A percentile compares a stretch with the other conserved stretches of the same genome.
phyloP scores from a whole-genome alignment of 1,140 invertebrate species.

The Rhagoletis pomonella region DNA sequence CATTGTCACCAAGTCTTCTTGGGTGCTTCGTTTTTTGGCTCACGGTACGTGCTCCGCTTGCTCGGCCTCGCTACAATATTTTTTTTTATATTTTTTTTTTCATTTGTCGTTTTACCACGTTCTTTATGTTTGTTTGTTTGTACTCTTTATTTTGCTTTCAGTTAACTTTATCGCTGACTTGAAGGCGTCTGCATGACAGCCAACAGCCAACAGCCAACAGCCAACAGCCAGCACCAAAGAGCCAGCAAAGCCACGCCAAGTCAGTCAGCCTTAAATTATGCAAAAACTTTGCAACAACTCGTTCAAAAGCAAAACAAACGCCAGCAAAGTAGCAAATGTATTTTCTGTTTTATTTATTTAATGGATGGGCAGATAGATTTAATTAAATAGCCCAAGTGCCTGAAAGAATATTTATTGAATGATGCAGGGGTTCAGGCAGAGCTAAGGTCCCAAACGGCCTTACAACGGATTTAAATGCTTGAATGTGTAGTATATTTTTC shows the following conservation, averaged over 20 bases:
- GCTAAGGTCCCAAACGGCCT: background rate
- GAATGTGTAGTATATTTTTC: no score
- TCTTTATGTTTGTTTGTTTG: conserved; percentile 30
- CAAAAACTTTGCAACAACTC: conserved; percentile 43
- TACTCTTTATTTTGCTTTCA: conserved; percentile 39
- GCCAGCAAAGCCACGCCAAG: background rate
- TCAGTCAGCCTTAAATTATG: conserved; percentile 50
- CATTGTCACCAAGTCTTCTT: conserved; percentile 29
- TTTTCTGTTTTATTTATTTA: conserved; percentile 29
- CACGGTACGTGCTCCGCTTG: conserved; percentile 19
- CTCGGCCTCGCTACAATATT: background rate
- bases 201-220: background rate
- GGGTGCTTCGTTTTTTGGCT: background rate
- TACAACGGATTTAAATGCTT: no score
- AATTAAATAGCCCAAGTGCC: conserved; percentile 48
- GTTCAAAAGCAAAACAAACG: conserved; percentile 40
- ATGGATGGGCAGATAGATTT: conserved; percentile 46
- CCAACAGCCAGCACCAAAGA: background rate
- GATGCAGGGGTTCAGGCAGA: background rate
- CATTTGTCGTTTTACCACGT: background rate
- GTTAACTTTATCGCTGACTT: conserved; percentile 48
- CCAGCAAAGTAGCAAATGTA: conserved; percentile 26
- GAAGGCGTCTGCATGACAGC: conserved; percentile 36
- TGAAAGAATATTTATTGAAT: conserved; percentile 49
- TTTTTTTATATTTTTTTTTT: background rate